Conservation (phyloP, 2,113 vertebrate genomes). For the Micromys minutus region DNA sequence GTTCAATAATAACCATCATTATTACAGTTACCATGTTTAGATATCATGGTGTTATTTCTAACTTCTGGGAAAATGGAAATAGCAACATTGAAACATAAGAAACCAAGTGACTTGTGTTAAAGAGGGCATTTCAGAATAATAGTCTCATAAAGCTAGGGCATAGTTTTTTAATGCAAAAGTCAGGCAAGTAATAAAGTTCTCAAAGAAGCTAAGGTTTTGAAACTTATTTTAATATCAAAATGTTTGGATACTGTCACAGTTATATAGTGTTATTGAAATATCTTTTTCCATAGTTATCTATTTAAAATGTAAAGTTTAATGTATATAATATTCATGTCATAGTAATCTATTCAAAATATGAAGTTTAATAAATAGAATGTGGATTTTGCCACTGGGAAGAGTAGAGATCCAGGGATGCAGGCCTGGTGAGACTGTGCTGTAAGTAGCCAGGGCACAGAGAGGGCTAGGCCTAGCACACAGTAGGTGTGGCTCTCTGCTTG, state of each 20-base stretch:
- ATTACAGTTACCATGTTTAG: not conserved
- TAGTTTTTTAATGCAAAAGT: slow-evolving; percentile 21
- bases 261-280: not conserved
- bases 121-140: slow-evolving; percentile 8
- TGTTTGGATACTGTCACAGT: not conserved
- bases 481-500: no score
- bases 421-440: no score
- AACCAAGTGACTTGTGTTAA: not conserved
- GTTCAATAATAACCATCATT: not conserved
- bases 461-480: no score
- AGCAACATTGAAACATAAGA: slow-evolving; percentile 12
- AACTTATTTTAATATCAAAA: not conserved
- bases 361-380: no score
- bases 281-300: no score
- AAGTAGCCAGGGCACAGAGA: no score
- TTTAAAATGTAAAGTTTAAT: not conserved
- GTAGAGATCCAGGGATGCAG: no score
- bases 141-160: slow-evolving; percentile 8
- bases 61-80: not conserved
- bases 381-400: no score
- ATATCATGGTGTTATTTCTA: slow-evolving; percentile 37
- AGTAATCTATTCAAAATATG: no score
- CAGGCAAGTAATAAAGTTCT: not conserved
- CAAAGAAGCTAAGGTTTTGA: not conserved
- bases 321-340: not conserved